phyloP scores from a whole-genome alignment of 2,888 invertebrate genomes.

The Eucera pruinosa region DNA sequence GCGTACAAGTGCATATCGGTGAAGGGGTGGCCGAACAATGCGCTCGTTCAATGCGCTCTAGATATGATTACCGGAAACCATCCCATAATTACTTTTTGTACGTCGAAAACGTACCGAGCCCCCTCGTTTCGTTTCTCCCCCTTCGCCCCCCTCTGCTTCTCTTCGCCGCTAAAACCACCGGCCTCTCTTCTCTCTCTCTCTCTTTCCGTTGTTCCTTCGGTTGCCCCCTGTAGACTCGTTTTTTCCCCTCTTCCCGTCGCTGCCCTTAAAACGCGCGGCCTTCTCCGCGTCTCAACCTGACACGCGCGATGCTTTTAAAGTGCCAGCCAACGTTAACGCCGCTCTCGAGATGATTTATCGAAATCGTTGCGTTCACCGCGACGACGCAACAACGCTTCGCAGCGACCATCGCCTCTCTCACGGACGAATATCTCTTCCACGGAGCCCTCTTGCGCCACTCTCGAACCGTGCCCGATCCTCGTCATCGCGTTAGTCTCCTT shows the following conservation, averaged over 20 bases:
- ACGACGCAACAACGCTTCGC: no score
- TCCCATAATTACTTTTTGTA: conserved; percentile 84
- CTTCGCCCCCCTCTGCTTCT: conserved; percentile 6
- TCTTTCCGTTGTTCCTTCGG: conserved; percentile 26
- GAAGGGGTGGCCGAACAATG: conserved; percentile 83
- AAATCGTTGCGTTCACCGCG: conserved; percentile 46
- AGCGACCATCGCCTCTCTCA: not conserved
- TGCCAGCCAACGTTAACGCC: conserved; percentile 47
- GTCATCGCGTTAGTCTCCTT: no score
- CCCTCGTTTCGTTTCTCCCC: conserved; percentile 45
- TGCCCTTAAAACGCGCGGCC: conserved; percentile 46
- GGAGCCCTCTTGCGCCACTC: not conserved
- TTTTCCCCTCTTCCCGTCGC: not conserved
- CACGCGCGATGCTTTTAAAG: conserved; percentile 67
- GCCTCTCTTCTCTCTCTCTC: conserved; percentile 10
- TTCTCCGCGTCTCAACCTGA: conserved; percentile 57
- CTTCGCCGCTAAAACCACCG: conserved; percentile 48
- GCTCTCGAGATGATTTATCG: conserved; percentile 60
- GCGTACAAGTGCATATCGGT: conserved; percentile 78
- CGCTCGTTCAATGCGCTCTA: conserved; percentile 83
- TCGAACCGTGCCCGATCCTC: no score
- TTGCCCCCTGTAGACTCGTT: conserved; percentile 36
- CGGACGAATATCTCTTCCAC: not conserved
- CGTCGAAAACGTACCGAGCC: conserved; percentile 74
- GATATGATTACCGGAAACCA: conserved; percentile 84